Evolutionary conservation across 2,797 vertebrate species (phyloP).

Genomic region (Coilia nasus): DNA sequence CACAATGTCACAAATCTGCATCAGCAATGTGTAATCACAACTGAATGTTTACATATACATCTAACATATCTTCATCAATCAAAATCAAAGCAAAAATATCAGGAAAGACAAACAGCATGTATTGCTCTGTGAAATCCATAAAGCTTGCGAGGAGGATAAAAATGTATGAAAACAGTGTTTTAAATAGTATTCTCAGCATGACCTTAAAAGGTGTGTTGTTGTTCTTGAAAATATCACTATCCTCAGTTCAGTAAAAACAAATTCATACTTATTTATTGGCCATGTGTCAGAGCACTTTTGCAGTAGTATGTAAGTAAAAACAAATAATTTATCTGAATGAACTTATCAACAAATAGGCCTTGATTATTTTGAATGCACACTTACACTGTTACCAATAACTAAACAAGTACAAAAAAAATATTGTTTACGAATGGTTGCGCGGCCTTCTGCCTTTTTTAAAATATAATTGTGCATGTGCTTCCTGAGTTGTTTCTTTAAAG

Average conservation of each 20-base stretch:
- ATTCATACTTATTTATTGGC: not conserved
- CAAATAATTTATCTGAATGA: not conserved
- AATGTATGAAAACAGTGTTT: not conserved
- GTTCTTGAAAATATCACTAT: not conserved
- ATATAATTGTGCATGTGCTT: not conserved
- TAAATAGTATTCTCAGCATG: not conserved
- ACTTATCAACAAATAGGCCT: not conserved
- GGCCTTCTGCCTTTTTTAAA: not conserved
- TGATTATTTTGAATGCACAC: not conserved
- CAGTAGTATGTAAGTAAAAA: not conserved
- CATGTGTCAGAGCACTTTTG: not conserved
- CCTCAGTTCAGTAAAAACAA: not conserved
- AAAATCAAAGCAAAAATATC: not conserved
- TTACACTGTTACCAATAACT: not conserved
- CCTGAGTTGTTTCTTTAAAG: constrained; percentile 61
- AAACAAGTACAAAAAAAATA: not conserved
- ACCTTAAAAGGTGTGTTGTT: not conserved
- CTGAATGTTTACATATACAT: not conserved
- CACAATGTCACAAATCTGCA: not conserved
- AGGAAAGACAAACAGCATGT: not conserved
- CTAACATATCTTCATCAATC: not conserved
- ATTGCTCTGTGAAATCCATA: not conserved
- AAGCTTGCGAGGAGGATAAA: not conserved
- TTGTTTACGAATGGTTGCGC: not conserved
- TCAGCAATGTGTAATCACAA: not conserved